Percentiles rank a stretch among this genome's conserved stretches.
These are phyloP conservation scores for Megaustenia siamemsis DNA, from an alignment of 2,888 invertebrate genomes.

Conservation along the genomic window DNA sequence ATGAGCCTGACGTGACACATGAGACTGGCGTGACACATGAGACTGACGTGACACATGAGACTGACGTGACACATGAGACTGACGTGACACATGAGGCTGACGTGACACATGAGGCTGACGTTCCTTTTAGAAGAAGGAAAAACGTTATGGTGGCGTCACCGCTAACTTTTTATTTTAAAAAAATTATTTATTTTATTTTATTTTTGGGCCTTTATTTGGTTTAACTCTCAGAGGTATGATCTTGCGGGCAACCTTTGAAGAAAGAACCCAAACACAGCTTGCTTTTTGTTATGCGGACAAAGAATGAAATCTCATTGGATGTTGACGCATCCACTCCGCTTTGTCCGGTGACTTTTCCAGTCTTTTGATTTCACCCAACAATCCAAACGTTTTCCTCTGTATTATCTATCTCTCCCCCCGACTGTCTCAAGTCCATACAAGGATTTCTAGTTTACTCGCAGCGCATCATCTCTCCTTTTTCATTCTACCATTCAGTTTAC, in stretches of 20 bases:
- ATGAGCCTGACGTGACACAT: too few species aligned
- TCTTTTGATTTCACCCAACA: neutral
- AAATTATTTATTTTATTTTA: too few species aligned
- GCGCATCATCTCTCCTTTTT: neutral
- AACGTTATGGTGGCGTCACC: too few species aligned
- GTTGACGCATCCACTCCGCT: neutral
- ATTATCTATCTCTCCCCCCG: neutral
- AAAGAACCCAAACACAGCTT: neutral
- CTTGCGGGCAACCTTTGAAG: neutral
- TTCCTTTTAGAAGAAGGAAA: too few species aligned
- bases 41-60: too few species aligned
- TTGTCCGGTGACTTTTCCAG: neutral
- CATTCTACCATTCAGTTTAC: conserved; percentile 1
- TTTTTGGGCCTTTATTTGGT: too few species aligned
- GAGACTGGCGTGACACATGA: too few species aligned
- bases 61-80: too few species aligned
- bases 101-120: too few species aligned
- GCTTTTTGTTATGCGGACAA: neutral
- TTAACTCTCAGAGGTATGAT: too few species aligned
- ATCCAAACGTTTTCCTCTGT: neutral
- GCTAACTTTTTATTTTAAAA: too few species aligned
- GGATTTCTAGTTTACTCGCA: neutral
- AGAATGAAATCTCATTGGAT: neutral
- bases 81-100: too few species aligned
- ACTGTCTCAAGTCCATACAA: neutral